phyloP scores from a whole-genome alignment of 2,797 vertebrate genomes.

The Pygocentrus nattereri region DNA sequence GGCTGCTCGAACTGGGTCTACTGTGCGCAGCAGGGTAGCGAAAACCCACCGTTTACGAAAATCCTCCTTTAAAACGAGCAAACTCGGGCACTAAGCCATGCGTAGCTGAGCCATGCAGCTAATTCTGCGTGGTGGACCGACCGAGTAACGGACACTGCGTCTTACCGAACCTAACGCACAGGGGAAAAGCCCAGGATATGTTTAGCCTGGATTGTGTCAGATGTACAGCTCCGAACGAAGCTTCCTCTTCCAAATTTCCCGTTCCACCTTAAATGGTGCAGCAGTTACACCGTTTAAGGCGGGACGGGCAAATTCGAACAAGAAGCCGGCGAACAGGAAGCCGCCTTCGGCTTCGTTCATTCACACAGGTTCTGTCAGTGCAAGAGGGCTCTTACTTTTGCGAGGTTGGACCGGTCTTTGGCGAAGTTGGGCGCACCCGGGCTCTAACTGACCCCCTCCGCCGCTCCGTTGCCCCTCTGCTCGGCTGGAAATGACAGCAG shows the following conservation, averaged over 20 bases:
- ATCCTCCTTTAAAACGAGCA: background rate
- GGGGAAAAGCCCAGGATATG: background rate
- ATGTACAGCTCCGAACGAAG: background rate
- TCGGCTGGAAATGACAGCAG: slow-evolving; percentile 64
- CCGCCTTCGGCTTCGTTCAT: too few relatives aligned
- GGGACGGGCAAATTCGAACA: too few relatives aligned
- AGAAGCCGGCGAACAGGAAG: too few relatives aligned
- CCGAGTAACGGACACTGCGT: background rate
- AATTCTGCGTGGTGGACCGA: slow-evolving; percentile 8
- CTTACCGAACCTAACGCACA: background rate
- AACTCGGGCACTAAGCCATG: background rate
- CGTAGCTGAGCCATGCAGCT: slow-evolving; percentile 7
- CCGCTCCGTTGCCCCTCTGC: slow-evolving; percentile 70
- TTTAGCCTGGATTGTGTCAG: too few relatives aligned
- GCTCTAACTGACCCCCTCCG: slow-evolving; percentile 18
- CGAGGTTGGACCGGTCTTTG: background rate
- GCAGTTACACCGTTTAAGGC: too few relatives aligned
- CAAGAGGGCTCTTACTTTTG: slow-evolving; percentile 11
- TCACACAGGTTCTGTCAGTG: too few relatives aligned
- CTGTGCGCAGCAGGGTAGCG: background rate
- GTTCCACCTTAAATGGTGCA: too few relatives aligned
- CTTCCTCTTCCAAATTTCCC: too few relatives aligned
- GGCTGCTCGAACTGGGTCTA: background rate
- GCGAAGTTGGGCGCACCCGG: background rate
- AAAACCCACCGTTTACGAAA: background rate